phyloP scores from a whole-genome alignment of 1,140 invertebrate species.

The Planococcus citri region DNA sequence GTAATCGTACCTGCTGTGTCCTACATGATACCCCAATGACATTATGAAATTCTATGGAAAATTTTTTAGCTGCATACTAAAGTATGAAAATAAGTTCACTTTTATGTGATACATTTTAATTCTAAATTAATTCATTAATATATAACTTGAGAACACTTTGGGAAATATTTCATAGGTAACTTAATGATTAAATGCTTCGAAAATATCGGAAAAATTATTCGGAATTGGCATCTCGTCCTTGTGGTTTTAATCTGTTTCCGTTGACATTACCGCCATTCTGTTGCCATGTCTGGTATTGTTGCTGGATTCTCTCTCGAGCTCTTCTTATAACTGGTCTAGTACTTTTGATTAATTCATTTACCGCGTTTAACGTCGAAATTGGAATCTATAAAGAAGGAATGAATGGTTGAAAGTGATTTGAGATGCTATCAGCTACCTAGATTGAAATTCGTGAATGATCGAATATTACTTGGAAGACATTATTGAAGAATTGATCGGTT shows the following conservation, averaged over 20 bases:
- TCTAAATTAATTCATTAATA: too few relatives aligned
- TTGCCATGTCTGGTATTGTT: conserved; percentile 24
- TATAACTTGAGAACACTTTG: not conserved
- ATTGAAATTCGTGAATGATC: too few relatives aligned
- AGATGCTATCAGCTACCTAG: too few relatives aligned
- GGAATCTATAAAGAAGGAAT: conserved; percentile 23
- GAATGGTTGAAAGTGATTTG: not conserved
- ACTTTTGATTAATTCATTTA: conserved; percentile 26
- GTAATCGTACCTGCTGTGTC: not conserved
- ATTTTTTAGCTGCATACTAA: not conserved
- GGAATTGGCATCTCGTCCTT: not conserved
- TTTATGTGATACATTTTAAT: too few relatives aligned
- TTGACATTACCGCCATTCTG: not conserved
- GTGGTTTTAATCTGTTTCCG: not conserved
- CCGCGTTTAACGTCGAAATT: conserved; percentile 24
- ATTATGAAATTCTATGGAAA: not conserved
- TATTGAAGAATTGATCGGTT: conserved; percentile 15
- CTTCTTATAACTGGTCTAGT: conserved; percentile 23
- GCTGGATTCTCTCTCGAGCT: conserved; percentile 24
- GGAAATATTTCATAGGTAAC: not conserved
- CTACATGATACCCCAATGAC: not conserved
- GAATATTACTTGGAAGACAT: not conserved
- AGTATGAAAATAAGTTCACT: too few relatives aligned
- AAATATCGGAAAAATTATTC: not conserved
- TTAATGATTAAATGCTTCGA: not conserved